Conservation (phyloP, 2,888 invertebrate species). For the Alsophila aescularia region DNA sequence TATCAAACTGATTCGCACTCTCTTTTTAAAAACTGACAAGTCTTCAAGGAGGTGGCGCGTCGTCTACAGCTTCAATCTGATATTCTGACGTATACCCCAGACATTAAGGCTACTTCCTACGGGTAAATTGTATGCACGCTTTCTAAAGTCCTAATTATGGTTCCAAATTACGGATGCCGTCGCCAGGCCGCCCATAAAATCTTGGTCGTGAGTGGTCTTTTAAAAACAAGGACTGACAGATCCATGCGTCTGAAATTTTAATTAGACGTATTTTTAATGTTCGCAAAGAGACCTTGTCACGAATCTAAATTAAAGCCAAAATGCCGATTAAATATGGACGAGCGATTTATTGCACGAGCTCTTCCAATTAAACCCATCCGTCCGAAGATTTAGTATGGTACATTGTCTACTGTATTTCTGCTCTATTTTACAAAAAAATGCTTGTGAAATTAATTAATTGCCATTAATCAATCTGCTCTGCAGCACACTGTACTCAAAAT, state of each 20-base stretch:
- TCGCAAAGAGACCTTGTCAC: background rate
- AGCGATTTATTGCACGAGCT: background rate
- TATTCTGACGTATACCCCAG: background rate
- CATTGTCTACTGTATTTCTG: background rate
- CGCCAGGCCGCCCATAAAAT: conserved; percentile 35
- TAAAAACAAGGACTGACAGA: conserved; percentile 23
- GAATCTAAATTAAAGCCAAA: background rate
- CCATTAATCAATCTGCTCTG: conserved; percentile 12
- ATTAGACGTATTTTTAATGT: conserved; percentile 23
- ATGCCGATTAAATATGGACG: background rate
- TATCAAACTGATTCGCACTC: no score
- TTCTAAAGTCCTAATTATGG: conserved; percentile 26
- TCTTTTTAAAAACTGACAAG: no score
- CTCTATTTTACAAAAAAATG: conserved; percentile 5
- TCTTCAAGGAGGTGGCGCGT: no score
- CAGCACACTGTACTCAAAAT: conserved; percentile 1
- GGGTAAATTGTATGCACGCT: conserved; percentile 25
- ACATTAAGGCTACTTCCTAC: conserved; percentile 25
- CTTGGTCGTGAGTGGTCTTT: conserved; percentile 35
- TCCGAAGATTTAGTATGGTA: background rate
- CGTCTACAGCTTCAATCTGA: background rate
- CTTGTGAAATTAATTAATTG: conserved; percentile 15
- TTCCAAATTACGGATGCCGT: conserved; percentile 36
- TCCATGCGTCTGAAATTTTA: conserved; percentile 37
- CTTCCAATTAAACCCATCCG: background rate